A percentile compares a stretch with the other conserved stretches of the same genome.
These are phyloP conservation scores for Mantis religiosa DNA, from an alignment of 2,888 invertebrate genomes.

Conservation along the genomic window DNA sequence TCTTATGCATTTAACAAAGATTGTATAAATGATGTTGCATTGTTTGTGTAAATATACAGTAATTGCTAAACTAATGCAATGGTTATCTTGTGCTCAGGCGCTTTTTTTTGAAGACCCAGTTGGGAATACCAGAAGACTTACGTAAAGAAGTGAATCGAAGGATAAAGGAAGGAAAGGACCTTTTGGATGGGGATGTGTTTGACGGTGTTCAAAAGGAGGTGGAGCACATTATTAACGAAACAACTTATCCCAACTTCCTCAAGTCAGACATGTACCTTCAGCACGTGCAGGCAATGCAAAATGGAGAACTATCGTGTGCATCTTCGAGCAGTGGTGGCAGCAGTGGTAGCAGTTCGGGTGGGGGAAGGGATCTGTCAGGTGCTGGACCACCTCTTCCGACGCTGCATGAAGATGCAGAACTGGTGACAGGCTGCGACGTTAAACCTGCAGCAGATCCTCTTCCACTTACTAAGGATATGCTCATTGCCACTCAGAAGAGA, in stretches of 20 bases:
- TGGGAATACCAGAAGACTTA: conserved; percentile 78
- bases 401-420: conserved; percentile 80
- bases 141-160: conserved; percentile 71
- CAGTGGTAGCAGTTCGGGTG: conserved; percentile 41
- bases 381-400: conserved; percentile 54
- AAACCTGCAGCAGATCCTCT: conserved; percentile 32
- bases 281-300: conserved; percentile 63
- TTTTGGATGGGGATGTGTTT: conserved; percentile 69
- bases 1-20: too few species aligned
- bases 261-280: conserved; percentile 88
- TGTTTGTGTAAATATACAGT: neutral
- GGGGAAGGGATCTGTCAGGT: conserved; percentile 29
- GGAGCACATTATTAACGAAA: conserved; percentile 77
- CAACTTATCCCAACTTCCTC: conserved; percentile 88
- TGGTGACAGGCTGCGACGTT: conserved; percentile 40
- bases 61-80: neutral
- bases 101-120: conserved; percentile 74
- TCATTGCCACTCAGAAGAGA: conserved; percentile 74
- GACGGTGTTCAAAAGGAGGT: conserved; percentile 80
- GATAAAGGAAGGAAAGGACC: conserved; percentile 57
- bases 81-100: conserved; percentile 41
- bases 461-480: conserved; percentile 73
- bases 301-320: conserved; percentile 8
- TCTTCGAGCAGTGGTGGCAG: conserved; percentile 31
- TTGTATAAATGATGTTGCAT: too few species aligned